Percentiles rank a stretch among this genome's conserved stretches.
phyloP scores from a whole-genome alignment of 1,140 invertebrate genomes.

The Delia radicum region DNA sequence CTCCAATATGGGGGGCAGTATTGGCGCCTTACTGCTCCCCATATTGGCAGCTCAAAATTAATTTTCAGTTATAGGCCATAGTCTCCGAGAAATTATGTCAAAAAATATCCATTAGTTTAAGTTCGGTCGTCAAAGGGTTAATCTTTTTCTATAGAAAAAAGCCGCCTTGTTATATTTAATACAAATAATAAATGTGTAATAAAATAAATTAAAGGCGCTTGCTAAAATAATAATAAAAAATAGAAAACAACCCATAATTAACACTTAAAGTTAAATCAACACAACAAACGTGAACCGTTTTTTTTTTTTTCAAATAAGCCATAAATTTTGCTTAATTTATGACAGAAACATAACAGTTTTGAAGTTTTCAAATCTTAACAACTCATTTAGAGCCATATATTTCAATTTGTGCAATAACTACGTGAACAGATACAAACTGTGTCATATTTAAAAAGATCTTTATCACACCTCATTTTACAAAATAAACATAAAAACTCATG shows the following conservation, averaged over 20 bases:
- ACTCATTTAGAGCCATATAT: not conserved
- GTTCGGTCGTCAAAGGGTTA: too few relatives aligned
- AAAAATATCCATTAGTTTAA: too few relatives aligned
- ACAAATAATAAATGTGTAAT: not conserved
- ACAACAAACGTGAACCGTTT: not conserved
- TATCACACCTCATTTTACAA: not conserved
- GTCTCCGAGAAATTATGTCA: too few relatives aligned
- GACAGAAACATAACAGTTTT: not conserved
- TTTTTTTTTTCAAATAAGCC: not conserved
- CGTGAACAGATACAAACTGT: not conserved
- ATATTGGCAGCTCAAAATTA: too few relatives aligned
- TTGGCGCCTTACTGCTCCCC: too few relatives aligned
- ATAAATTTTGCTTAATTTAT: not conserved
- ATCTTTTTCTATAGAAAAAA: too few relatives aligned
- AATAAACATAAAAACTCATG: conserved; percentile 1
- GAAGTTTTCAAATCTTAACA: not conserved
- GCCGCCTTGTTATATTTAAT: not conserved
- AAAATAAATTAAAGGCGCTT: not conserved
- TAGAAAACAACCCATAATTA: not conserved
- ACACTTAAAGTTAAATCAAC: not conserved
- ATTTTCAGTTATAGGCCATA: too few relatives aligned
- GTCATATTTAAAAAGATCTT: not conserved
- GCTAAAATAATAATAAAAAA: not conserved
- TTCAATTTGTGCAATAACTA: not conserved
- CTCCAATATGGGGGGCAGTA: too few relatives aligned